These are phyloP conservation scores for Sinella curviseta DNA, from an alignment of 1,140 invertebrate genomes.

Conservation along the genomic window DNA sequence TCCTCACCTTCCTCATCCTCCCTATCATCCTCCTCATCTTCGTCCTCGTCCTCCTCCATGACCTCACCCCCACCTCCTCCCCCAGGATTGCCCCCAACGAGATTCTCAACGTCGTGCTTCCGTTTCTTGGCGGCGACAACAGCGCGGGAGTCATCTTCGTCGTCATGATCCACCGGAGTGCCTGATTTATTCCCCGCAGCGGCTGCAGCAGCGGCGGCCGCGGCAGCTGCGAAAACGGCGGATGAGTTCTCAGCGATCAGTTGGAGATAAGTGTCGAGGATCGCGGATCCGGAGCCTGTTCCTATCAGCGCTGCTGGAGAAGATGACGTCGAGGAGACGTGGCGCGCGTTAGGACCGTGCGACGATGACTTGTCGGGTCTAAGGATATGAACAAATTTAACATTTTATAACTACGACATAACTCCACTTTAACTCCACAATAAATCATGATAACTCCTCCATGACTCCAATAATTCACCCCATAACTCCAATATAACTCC, in stretches of 20 bases:
- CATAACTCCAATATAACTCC: too few relatives aligned
- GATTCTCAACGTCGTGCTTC: background rate
- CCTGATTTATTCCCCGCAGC: background rate
- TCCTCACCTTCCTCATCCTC: background rate
- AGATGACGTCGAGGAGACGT: background rate
- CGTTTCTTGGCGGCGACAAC: background rate
- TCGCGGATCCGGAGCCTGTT: slow-evolving; percentile 65
- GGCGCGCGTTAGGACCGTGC: too few relatives aligned
- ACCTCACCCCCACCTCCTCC: background rate
- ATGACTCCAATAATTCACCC: too few relatives aligned
- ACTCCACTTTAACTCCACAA: too few relatives aligned
- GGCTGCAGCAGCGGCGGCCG: background rate
- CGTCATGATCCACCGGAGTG: too few relatives aligned
- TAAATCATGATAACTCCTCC: too few relatives aligned
- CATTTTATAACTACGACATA: too few relatives aligned
- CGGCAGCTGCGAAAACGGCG: background rate
- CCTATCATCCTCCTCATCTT: too few relatives aligned
- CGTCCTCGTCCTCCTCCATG: background rate
- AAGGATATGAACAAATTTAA: too few relatives aligned
- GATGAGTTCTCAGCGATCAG: slow-evolving; percentile 73
- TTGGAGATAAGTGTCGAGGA: slow-evolving; percentile 80
- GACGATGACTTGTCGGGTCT: too few relatives aligned
- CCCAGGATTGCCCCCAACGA: background rate
- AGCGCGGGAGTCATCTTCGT: background rate
- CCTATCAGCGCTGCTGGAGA: background rate